Evolutionary conservation across 2,888 invertebrate genomes (phyloP), one percentile per base, ranked within the genome.

Genomic region (Diogma glabrata): DNA sequence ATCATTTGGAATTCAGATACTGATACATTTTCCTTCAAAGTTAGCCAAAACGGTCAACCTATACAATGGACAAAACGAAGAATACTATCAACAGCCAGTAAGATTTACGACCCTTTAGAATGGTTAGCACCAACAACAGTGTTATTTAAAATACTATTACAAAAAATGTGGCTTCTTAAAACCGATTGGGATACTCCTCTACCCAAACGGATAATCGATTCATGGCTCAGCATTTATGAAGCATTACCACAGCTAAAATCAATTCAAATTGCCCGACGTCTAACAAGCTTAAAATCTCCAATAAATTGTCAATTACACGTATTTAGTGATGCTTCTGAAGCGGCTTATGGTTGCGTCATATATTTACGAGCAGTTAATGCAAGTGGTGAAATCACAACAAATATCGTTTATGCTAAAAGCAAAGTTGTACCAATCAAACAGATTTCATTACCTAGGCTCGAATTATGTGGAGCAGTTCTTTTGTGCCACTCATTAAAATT

Each of bases 371-470:
- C 14, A n/a, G 16, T 16, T 12, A 14, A 36, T 36, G n/a, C 36
- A 8, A 16, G 7, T 40, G 17, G 5, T 19, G 19, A 9, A 3
- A 3, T 40, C 2, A 19, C 14, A n/a, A 14, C 16, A 16, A 8
- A 3, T 4, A 8, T 38, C 14, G 14, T 51, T 4, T 8, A n/a
- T 3, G 19, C 46, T 4, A 51, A 51, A 30, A 26, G 33, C 10
- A 51, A 22, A 20, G 47, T 51, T 2, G 51, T 40, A 1, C 51
- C 51, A 20, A 38, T 51, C 4, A 51, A 51, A 14, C 26, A 24
- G n/a, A 16, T 47, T 4, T 36, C 51, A 12, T 26, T 51, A n/a
- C 51, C 51, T 10, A 16, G 33, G n/a, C 30, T 51, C n/a, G 51
- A 51, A 22, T 12, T 51, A 7, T 30, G 30, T 24, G 14, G 47